Base-by-base conservation (phyloP, 2,888 invertebrate genomes). In the Notodonta ziczac region DNA sequence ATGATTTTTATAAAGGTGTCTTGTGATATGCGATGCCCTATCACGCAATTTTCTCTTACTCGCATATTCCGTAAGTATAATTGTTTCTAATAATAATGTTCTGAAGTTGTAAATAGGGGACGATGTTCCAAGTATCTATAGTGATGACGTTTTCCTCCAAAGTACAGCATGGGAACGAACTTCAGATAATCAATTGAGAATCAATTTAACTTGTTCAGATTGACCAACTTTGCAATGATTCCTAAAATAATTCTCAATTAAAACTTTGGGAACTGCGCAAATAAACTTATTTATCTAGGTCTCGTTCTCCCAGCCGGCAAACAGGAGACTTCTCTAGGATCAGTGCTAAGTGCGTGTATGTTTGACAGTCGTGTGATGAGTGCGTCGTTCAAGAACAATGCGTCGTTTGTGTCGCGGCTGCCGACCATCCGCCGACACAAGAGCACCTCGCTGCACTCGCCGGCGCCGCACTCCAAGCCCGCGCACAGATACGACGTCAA, bases 331-430 rank as follows among this genome's bases (percentile, higher is more conserved):
- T n/a, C 4, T 46, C 46, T 50, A 48, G 14, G n/a, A 14, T 5
- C 51, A 61, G 57, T 70, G 72, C 79, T 64, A 65, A 77, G 73
- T 73, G 62, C 73, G 65, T 80, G 79, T 84, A 71, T 84, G 77
- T 83, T 87, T 84, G 85, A 82, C 94, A 96, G 96, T 93, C 95
- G 96, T 84, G 96, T 96, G 89, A 93, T 93, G 91, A 91, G 94
- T 84, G 96, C 96, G 84, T 97, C 97, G 90, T 98, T 97, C 95
- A 98, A 98, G 95, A 97, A 97, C 95, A 98, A 98, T 93, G 97
- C 98, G 77, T 98, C 98, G 62, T 98, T 98, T 94, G 98, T 98
- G 87, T 97, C 98, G 83, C 96, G 98, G 77, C 95, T 98, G 90
- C 98, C 98, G 78, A 97, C 97, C 70, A 97, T 97, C 88, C 95